Base-by-base conservation (phyloP, 1,140 invertebrate species). In the Drosophila bipectinata region DNA sequence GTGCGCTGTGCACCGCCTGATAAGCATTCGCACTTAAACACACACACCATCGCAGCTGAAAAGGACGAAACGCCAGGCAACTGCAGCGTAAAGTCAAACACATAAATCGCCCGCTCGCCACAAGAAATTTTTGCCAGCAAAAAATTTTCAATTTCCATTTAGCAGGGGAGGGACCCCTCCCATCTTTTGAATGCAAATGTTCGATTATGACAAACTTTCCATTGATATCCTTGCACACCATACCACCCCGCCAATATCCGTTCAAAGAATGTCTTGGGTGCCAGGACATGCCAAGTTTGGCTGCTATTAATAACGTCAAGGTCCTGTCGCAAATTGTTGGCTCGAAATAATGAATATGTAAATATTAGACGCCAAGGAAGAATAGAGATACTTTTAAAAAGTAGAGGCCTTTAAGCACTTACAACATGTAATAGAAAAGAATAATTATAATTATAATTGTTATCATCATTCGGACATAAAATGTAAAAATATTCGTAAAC, bases 1-100 rank as follows among this genome's bases (percentile, higher is more conserved):
- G 83, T 61, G 61, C 77, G 69, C 82, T 85, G 82, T 82, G 82
- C 82, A 72, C 55, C 69, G 82, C 64, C 82, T 85, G 82, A 85
- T 85, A 85, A 85, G 82, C 74, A 64, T 60, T 55, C 45, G 56
- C 53, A 57, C 44, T 37, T n/a, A 62, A 54, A 64, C 21, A 21
- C 32, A 30, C 44, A 59, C 47, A 59, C 61, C 41, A 44, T 18
- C 41, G 0, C 14, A 44, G 15, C 10, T 37, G 34, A 12, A 44
- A 44, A 44, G 41, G 41, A 55, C 14, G 24, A 12, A 44, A 10
- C 10, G 45, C 32, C 49, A 63, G 73, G 56, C 73, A 78, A 69
- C 72, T 83, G 79, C 79, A 64, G 79, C 79, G 66, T 59, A 71
- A 87, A 84, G 73, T 56, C 82, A 87, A 81, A 87, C 77, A 84